Evolutionary conservation across 2,113 vertebrate species (phyloP).

Genomic region (Sminthopsis crassicaudata): DNA sequence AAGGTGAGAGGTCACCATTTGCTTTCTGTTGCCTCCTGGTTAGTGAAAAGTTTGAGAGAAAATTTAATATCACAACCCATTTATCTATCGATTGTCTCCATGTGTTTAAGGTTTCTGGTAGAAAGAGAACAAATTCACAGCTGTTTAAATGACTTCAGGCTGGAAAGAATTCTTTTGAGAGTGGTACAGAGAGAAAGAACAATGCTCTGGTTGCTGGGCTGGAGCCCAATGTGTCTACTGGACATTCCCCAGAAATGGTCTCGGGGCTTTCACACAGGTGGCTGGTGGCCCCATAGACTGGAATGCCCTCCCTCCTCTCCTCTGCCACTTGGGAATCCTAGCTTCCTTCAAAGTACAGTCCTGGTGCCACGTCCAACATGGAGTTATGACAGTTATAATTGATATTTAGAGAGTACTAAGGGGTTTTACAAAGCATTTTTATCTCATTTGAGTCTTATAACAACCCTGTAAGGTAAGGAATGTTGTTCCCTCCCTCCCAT

Average conservation of each 20-base stretch:
- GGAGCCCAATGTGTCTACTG: background rate
- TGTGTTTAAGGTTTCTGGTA: constrained; percentile 9
- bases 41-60: constrained; percentile 20
- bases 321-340: background rate
- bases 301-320: background rate
- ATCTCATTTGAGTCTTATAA: background rate
- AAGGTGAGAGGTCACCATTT: background rate
- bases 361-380: background rate
- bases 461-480: background rate
- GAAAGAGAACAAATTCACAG: background rate
- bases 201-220: background rate
- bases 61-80: constrained; percentile 5
- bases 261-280: background rate
- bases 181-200: background rate
- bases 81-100: constrained; percentile 30
- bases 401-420: background rate
- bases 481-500: background rate
- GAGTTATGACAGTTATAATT: background rate
- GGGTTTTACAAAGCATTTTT: background rate
- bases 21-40: constrained; percentile 23
- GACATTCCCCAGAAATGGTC: background rate
- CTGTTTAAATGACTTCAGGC: background rate
- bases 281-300: background rate
- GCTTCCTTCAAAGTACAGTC: background rate
- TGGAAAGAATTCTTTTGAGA: constrained; percentile 31